Percentiles rank a stretch among this genome's conserved stretches.
Evolutionary conservation across 2,113 vertebrate species (phyloP).

Genomic region (Rattus rattus): DNA sequence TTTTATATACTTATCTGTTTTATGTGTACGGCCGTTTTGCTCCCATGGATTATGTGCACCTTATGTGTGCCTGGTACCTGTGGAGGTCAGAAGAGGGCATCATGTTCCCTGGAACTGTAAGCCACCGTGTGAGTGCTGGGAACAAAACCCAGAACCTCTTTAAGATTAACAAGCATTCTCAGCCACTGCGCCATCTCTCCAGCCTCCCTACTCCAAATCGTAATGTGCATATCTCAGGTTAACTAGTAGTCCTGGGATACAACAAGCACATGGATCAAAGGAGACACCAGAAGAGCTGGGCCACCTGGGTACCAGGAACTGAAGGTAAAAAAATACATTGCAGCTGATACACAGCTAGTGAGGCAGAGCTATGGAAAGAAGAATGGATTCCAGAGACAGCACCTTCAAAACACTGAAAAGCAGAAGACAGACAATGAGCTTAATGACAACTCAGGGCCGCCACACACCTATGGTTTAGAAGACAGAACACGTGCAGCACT

Average conservation of each 20-base stretch:
- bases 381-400: neutral
- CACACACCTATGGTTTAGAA: neutral
- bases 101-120: neutral
- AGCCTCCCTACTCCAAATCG: neutral
- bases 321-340: neutral
- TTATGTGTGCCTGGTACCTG: neutral
- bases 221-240: neutral
- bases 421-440: neutral
- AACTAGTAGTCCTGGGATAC: neutral
- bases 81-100: neutral
- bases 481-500: neutral
- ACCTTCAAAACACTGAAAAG: neutral
- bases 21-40: neutral
- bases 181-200: neutral
- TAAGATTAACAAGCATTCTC: neutral
- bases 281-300: neutral
- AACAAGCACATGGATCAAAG: neutral
- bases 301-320: neutral
- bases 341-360: neutral
- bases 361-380: neutral
- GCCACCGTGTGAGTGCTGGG: neutral
- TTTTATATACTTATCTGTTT: neutral
- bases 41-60: neutral
- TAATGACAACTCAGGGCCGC: neutral
- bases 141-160: neutral